A percentile compares a stretch with the other conserved stretches of the same genome.
Evolutionary conservation across 2,797 vertebrate genomes (phyloP).

Genomic region (Lepus oiostolus): DNA sequence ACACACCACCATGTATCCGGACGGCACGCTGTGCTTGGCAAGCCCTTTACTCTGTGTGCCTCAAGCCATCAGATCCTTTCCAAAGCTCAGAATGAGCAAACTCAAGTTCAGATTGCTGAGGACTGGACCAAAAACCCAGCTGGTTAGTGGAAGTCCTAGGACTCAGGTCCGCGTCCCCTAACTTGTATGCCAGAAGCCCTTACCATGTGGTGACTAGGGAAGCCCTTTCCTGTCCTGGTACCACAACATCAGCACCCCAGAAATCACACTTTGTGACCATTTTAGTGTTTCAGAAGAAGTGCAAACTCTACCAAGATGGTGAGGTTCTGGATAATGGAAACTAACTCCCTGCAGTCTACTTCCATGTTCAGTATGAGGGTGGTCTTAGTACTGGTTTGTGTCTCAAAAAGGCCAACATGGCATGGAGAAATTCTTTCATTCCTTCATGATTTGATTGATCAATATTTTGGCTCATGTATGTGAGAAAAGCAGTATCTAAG

Average conservation of each 20-base stretch:
- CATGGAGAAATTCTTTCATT: constrained; percentile 16
- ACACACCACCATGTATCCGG: background rate
- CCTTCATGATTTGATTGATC: constrained; percentile 38
- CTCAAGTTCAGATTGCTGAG: background rate
- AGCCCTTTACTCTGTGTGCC: background rate
- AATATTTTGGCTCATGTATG: constrained; percentile 25
- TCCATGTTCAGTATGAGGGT: background rate
- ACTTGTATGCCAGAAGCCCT: background rate
- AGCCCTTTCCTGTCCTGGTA: background rate
- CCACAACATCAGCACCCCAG: background rate
- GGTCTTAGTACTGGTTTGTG: background rate
- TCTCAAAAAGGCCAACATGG: background rate
- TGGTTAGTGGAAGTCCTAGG: background rate
- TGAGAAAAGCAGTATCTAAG: constrained; percentile 17
- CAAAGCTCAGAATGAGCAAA: constrained; percentile 51
- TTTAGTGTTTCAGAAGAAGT: background rate
- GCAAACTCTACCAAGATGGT: background rate
- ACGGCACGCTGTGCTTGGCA: background rate
- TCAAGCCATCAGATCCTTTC: constrained; percentile 25
- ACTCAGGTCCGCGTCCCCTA: background rate
- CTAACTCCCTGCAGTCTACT: background rate
- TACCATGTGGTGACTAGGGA: background rate
- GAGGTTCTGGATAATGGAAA: background rate
- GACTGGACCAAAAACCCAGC: background rate
- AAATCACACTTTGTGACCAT: background rate